phyloP scores from a whole-genome alignment of 2,113 vertebrate genomes.

The Mormoops blainvillei region DNA sequence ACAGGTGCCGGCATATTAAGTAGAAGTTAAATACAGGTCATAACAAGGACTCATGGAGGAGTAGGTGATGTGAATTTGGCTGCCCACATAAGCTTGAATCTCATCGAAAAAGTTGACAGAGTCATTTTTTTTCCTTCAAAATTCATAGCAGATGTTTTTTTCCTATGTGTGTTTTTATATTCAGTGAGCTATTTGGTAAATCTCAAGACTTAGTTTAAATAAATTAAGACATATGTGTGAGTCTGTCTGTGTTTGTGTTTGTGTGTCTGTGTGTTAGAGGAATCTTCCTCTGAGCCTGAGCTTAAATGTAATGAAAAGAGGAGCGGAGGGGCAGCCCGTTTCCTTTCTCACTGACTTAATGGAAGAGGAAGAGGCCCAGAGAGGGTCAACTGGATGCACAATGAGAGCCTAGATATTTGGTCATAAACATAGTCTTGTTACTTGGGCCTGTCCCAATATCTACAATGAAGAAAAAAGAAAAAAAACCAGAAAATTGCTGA shows the following conservation, averaged over 20 bases:
- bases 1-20: background rate
- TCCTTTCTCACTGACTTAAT: background rate
- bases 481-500: background rate
- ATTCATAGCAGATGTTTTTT: background rate
- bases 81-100: background rate
- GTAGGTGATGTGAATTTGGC: background rate
- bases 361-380: background rate
- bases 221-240: background rate
- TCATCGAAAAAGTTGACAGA: background rate
- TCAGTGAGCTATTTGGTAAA: background rate
- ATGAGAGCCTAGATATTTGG: background rate
- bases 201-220: background rate
- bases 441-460: background rate
- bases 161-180: background rate
- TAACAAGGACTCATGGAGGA: background rate
- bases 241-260: background rate
- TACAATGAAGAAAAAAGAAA: background rate
- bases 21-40: background rate
- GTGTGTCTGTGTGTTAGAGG: background rate
- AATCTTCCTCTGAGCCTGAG: background rate
- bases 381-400: background rate
- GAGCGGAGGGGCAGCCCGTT: background rate
- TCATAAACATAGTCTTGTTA: background rate
- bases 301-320: background rate
- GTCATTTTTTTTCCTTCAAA: background rate